Evolutionary conservation across 2,888 invertebrate genomes (phyloP).

Genomic region (Tachina fera): DNA sequence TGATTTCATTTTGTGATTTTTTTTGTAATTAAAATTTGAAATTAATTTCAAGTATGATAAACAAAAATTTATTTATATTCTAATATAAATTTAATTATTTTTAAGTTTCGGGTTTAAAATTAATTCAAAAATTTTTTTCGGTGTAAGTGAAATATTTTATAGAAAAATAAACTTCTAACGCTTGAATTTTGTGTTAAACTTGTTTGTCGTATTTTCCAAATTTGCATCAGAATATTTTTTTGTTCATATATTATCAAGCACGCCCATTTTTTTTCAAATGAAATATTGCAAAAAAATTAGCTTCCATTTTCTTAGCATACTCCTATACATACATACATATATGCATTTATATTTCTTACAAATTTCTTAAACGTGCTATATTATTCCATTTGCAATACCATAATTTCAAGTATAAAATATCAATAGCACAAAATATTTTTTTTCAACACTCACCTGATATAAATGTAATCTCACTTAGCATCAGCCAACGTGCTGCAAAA

Average conservation of each 20-base stretch:
- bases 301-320: neutral
- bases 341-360: neutral
- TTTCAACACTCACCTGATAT: constrained; percentile 86
- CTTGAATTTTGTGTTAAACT: too few relatives aligned
- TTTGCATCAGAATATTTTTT: too few relatives aligned
- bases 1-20: too few relatives aligned
- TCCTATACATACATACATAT: neutral
- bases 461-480: constrained; percentile 93
- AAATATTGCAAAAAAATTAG: neutral
- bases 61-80: too few relatives aligned
- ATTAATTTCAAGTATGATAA: too few relatives aligned
- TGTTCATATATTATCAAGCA: neutral
- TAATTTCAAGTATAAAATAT: constrained; percentile 59
- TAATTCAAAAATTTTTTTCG: too few relatives aligned
- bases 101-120: too few relatives aligned
- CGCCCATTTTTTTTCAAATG: neutral
- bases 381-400: neutral
- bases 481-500: constrained; percentile 92
- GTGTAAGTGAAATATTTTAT: too few relatives aligned
- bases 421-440: constrained; percentile 1
- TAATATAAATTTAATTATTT: too few relatives aligned
- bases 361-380: neutral
- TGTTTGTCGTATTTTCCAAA: too few relatives aligned
- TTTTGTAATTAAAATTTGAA: too few relatives aligned
- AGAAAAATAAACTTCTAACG: too few relatives aligned